Base-by-base conservation (phyloP, 2,888 invertebrate species). In the Heliconius hortense region DNA sequence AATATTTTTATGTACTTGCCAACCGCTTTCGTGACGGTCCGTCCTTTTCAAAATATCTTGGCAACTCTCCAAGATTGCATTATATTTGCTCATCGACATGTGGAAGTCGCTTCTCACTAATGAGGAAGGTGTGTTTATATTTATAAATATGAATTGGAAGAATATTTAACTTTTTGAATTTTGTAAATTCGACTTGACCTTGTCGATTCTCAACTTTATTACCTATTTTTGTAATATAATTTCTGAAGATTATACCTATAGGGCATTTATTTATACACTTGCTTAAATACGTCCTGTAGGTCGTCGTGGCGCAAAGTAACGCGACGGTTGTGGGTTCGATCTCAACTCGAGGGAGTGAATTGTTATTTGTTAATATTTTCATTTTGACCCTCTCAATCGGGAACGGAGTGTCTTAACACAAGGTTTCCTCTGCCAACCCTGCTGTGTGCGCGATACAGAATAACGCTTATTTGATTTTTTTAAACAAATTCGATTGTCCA, bases 31-130 rank as follows among this genome's bases (percentile, higher is more conserved):
- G 60, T 60, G 69, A 60, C 66, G 48, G 78, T 72, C 78, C 72
- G 76, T 66, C 53, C 71, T 83, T 84, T 85, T 83, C 79, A 79
- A 84, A 84, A 82, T 81, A 77, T 76, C 75, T 84, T 89, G 89
- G 88, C 86, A 35, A 2, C 13, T 39, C 60, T 83, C 86, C 88
- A 89, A 86, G 79, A 79, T 78, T 77, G 78, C 75, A 75, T 71
- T 77, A 81, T 76, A 73, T 75, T 81, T 78, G 84, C 81, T 83
- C 82, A 81, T 80, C 63, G 77, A 74, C 77, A 77, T 77, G 74
- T 72, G 71, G 66, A 70, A 73, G 53, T 62, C 72, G 48, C 39
- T 64, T 39, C 59, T 76, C 63, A 28, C 48, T 59, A 53, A 72
- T 72, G 74, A 77, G 74, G 73, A 76, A 73, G 73, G 31, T 35